These are phyloP conservation scores for Prosapia bicincta DNA, from an alignment of 2,888 invertebrate species.

Conservation along the genomic window DNA sequence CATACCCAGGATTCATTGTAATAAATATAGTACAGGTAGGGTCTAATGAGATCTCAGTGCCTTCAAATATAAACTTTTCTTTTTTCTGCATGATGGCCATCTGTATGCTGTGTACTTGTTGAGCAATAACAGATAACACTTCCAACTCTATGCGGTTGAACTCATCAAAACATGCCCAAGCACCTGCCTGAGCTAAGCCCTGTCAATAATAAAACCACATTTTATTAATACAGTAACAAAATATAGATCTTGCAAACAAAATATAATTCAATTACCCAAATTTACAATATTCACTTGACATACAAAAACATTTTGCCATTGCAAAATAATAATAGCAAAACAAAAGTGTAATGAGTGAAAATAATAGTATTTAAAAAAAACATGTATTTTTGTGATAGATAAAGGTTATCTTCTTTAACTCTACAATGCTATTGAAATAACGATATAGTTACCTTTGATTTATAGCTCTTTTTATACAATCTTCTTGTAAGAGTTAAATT, in stretches of 20 bases:
- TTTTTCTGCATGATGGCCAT: slow-evolving; percentile 67
- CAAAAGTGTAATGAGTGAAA: too few relatives aligned
- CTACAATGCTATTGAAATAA: too few relatives aligned
- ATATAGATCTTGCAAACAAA: not conserved
- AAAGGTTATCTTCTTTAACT: too few relatives aligned
- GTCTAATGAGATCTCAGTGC: slow-evolving; percentile 78
- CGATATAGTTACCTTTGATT: too few relatives aligned
- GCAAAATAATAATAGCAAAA: too few relatives aligned
- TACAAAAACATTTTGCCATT: too few relatives aligned
- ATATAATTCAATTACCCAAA: not conserved
- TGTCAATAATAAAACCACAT: slow-evolving; percentile 13
- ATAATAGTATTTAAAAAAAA: too few relatives aligned
- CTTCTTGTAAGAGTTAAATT: too few relatives aligned
- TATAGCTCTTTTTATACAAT: too few relatives aligned
- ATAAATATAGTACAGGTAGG: slow-evolving; percentile 90
- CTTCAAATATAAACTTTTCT: slow-evolving; percentile 75
- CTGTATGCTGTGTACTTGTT: slow-evolving; percentile 92
- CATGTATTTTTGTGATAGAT: too few relatives aligned
- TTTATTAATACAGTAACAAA: not conserved
- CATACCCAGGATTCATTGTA: slow-evolving; percentile 95
- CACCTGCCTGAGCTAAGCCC: slow-evolving; percentile 53
- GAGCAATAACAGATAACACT: slow-evolving; percentile 91
- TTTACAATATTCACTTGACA: too few relatives aligned
- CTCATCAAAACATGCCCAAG: slow-evolving; percentile 96
- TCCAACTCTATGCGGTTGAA: slow-evolving; percentile 94